Conservation (phyloP, 2,113 vertebrate genomes). For the Atrichornis clamosus region DNA sequence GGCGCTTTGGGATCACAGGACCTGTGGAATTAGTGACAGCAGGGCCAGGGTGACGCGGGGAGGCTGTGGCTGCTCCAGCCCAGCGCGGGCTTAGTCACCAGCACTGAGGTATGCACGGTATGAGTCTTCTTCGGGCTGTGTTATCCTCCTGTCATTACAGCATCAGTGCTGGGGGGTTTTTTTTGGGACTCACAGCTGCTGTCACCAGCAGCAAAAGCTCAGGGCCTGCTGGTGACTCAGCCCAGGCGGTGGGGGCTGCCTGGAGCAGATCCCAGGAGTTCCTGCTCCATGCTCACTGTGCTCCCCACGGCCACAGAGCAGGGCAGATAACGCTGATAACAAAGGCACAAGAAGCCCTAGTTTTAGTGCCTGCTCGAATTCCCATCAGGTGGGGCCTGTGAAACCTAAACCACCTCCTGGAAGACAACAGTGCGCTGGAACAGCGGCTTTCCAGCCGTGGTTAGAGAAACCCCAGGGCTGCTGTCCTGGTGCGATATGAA, state of each 20-base stretch:
- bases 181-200: not conserved
- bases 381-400: not conserved
- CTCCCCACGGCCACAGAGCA: not conserved
- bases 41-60: not conserved
- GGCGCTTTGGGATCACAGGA: not conserved
- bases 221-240: not conserved
- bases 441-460: not conserved
- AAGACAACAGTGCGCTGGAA: not conserved
- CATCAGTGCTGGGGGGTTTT: not conserved
- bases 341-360: not conserved
- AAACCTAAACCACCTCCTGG: not conserved
- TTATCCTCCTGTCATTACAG: not conserved
- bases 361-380: not conserved
- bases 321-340: not conserved
- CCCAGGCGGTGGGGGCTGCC: not conserved
- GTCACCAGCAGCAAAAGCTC: not conserved
- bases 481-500: fast-evolving
- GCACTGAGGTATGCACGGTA: not conserved
- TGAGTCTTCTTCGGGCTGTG: not conserved
- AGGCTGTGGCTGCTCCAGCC: not conserved
- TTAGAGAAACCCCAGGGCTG: not conserved
- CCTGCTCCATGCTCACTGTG: fast-evolving
- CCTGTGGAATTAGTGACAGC: not conserved
- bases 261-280: not conserved
- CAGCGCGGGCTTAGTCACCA: not conserved